Evolutionary conservation across 2,888 invertebrate genomes (phyloP).

Genomic region (Pterostichus madidus): DNA sequence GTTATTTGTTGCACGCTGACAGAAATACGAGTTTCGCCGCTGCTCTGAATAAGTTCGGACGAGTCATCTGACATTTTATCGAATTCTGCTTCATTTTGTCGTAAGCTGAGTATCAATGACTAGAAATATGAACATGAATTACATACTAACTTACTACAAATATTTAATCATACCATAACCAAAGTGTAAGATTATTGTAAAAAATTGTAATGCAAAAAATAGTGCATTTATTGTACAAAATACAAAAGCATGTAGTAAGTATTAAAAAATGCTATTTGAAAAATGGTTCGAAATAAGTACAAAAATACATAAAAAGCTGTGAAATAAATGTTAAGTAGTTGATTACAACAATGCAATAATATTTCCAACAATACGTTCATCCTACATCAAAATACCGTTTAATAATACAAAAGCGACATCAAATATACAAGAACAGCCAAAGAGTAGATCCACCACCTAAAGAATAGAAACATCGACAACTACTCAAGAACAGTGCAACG

Average conservation of each 20-base stretch:
- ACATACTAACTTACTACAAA: neutral
- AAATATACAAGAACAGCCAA: conserved; percentile 57
- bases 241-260: conserved; percentile 49
- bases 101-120: conserved; percentile 87
- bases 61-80: conserved; percentile 93
- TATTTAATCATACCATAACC: conserved; percentile 10
- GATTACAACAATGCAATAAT: conserved; percentile 32
- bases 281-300: conserved; percentile 22
- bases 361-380: conserved; percentile 15
- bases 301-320: conserved; percentile 38
- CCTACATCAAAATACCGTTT: conserved; percentile 22
- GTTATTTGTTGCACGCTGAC: conserved; percentile 94
- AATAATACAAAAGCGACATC: conserved; percentile 47
- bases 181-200: neutral
- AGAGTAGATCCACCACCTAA: conserved; percentile 55
- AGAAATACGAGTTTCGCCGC: conserved; percentile 91
- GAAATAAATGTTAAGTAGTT: conserved; percentile 4
- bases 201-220: conserved; percentile 15
- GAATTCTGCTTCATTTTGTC: conserved; percentile 91
- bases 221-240: conserved; percentile 47
- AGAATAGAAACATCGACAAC: conserved; percentile 44
- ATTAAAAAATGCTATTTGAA: conserved; percentile 49
- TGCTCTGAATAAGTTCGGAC: conserved; percentile 90
- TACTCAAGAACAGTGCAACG: conserved; percentile 15
- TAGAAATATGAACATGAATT: conserved; percentile 75